Percentiles rank a stretch among this genome's conserved stretches.
Evolutionary conservation across 2,797 vertebrate species (phyloP).

Genomic region (Neosalanx taihuensis): DNA sequence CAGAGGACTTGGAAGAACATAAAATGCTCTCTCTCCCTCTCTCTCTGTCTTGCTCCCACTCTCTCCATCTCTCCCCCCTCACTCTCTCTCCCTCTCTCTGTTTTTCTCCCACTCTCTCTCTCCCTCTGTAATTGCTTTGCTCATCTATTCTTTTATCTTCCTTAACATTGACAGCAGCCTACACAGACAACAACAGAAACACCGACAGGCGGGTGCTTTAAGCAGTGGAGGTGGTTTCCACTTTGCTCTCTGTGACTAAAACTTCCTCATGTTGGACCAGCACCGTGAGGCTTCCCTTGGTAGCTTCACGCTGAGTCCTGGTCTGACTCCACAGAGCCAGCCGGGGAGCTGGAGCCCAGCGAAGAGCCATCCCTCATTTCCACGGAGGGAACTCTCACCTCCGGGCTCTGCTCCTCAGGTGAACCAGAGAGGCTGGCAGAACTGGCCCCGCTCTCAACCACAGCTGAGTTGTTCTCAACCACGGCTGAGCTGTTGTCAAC

Average conservation of each 20-base stretch:
- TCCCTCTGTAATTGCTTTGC: no score
- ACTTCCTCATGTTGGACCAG: constrained; percentile 66
- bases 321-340: constrained; percentile 28
- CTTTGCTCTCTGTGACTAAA: constrained; percentile 61
- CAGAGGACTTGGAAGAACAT: no score
- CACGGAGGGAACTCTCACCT: constrained; percentile 19
- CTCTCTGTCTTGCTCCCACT: no score
- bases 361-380: constrained; percentile 30
- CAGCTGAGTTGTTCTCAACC: no score
- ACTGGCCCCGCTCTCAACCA: not conserved
- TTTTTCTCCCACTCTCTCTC: no score
- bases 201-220: constrained; percentile 22
- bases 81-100: no score
- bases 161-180: not conserved
- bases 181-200: no score
- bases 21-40: no score
- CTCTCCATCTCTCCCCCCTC: no score
- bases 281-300: constrained; percentile 50
- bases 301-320: constrained; percentile 39
- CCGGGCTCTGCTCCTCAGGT: constrained; percentile 33
- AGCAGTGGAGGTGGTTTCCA: constrained; percentile 48
- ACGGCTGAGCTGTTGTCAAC: no score
- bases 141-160: no score
- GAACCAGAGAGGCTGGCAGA: not conserved
- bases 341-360: constrained; percentile 17